Evolutionary conservation across 2,888 invertebrate species (phyloP).

Genomic region (Ypsolopha sequella): DNA sequence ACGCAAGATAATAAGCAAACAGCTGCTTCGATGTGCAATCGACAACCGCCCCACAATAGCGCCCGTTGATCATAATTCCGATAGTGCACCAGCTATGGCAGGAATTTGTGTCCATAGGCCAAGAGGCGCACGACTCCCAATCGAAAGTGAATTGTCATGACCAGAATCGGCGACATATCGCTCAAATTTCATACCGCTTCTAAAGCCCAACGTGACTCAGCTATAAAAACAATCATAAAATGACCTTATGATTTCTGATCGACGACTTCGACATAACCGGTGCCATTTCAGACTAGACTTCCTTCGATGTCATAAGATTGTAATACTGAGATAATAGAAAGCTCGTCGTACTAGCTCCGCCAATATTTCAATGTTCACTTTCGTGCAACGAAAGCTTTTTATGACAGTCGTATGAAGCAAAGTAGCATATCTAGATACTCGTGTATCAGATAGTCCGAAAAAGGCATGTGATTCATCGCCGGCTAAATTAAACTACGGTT

Average conservation of each 20-base stretch:
- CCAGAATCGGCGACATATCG: slow-evolving; percentile 31
- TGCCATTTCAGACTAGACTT: slow-evolving; percentile 3
- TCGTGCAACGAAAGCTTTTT: not conserved
- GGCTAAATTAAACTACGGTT: slow-evolving; percentile 8
- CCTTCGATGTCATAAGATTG: not conserved
- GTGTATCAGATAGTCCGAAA: slow-evolving; percentile 6
- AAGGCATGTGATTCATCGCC: slow-evolving; percentile 3
- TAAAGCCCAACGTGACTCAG: slow-evolving; percentile 29
- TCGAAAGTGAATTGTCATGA: slow-evolving; percentile 62
- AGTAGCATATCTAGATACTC: slow-evolving; percentile 2
- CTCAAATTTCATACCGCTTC: slow-evolving; percentile 28
- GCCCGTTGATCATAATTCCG: slow-evolving; percentile 55
- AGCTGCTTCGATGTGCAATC: slow-evolving; percentile 53
- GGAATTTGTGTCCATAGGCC: slow-evolving; percentile 49
- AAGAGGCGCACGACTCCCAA: slow-evolving; percentile 49
- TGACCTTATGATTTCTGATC: slow-evolving; percentile 29
- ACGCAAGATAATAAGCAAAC: slow-evolving; percentile 60
- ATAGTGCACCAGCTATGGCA: slow-evolving; percentile 49
- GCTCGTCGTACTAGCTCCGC: not conserved
- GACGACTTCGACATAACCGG: slow-evolving; percentile 24
- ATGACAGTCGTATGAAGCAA: not conserved
- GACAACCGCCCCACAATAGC: slow-evolving; percentile 48
- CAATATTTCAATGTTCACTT: not conserved
- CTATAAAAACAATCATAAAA: slow-evolving; percentile 31
- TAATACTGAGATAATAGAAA: not conserved